Evolutionary conservation across 2,113 vertebrate genomes (phyloP).

Genomic region (Triplophysa tibetana): DNA sequence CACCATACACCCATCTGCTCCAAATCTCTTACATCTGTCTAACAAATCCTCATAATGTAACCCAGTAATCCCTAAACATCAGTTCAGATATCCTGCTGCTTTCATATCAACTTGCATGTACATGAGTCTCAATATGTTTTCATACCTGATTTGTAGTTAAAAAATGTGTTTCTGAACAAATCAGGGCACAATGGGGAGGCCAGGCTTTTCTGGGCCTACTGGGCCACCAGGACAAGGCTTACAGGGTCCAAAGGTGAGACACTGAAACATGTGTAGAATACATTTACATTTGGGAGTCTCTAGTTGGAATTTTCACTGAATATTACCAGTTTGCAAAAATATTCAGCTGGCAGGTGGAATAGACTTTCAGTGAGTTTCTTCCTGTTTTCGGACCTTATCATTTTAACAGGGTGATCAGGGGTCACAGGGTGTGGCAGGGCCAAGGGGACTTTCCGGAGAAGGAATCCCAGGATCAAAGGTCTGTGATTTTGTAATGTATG

Average conservation of each 20-base stretch:
- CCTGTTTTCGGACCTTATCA: too few relatives aligned
- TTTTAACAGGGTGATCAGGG: slow-evolving; percentile 82
- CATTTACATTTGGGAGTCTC: too few relatives aligned
- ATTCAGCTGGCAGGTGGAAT: neutral
- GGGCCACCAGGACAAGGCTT: slow-evolving; percentile 84
- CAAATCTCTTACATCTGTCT: slow-evolving; percentile 16
- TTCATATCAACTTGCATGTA: neutral
- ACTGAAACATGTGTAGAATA: neutral
- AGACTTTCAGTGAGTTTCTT: slow-evolving; percentile 16
- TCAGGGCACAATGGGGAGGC: slow-evolving; percentile 80
- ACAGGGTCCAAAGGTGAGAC: slow-evolving; percentile 84
- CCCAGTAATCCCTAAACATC: slow-evolving; percentile 16
- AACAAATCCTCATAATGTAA: neutral
- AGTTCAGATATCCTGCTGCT: slow-evolving; percentile 13
- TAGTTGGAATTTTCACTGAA: neutral
- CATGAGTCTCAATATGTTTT: neutral
- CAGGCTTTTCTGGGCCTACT: slow-evolving; percentile 74
- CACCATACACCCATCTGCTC: neutral
- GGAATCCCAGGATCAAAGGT: slow-evolving; percentile 86
- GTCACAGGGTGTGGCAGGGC: slow-evolving; percentile 80
- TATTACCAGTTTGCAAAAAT: neutral
- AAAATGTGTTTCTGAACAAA: neutral
- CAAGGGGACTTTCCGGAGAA: slow-evolving; percentile 82
- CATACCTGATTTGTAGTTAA: neutral
- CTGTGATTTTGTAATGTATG: slow-evolving; percentile 7